phyloP scores from a whole-genome alignment of 2,113 vertebrate genomes.

The Osmerus mordax region DNA sequence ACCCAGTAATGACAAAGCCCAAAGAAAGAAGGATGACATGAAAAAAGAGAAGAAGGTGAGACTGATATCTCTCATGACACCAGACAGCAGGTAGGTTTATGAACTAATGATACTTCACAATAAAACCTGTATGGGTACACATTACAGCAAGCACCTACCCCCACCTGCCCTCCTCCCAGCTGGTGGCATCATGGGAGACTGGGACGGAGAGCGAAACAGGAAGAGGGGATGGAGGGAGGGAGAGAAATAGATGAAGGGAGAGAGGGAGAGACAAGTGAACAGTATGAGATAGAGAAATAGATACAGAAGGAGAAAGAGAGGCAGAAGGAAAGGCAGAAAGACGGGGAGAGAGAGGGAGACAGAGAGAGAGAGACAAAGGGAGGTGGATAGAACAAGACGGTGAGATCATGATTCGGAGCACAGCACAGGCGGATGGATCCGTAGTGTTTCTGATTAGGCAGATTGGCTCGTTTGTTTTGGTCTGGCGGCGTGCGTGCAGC shows the following conservation, averaged over 20 bases:
- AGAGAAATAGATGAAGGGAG: not conserved
- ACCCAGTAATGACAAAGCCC: constrained; percentile 88
- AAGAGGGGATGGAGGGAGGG: not conserved
- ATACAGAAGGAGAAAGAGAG: not conserved
- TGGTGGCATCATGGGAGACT: not conserved
- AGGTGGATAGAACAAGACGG: not conserved
- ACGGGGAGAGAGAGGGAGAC: not conserved
- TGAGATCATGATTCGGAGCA: not conserved
- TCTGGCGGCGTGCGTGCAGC: not conserved
- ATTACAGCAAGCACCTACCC: constrained; percentile 13
- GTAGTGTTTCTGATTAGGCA: constrained; percentile 13
- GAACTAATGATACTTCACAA: constrained; percentile 76
- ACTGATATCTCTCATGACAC: constrained; percentile 87
- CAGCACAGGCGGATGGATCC: not conserved
- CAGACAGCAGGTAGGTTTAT: constrained; percentile 86
- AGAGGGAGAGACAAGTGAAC: not conserved
- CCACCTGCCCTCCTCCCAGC: not conserved
- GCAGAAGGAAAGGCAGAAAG: not conserved
- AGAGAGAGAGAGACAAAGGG: not conserved
- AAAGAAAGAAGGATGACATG: constrained; percentile 63
- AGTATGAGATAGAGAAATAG: not conserved
- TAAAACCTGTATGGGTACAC: constrained; percentile 26
- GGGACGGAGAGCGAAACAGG: not conserved
- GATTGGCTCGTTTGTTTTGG: constrained; percentile 12
- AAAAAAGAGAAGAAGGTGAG: constrained; percentile 11